Percentiles rank a stretch among this genome's conserved stretches.
Conservation (phyloP, 2,797 vertebrate species). For the Poecilia gillii region DNA sequence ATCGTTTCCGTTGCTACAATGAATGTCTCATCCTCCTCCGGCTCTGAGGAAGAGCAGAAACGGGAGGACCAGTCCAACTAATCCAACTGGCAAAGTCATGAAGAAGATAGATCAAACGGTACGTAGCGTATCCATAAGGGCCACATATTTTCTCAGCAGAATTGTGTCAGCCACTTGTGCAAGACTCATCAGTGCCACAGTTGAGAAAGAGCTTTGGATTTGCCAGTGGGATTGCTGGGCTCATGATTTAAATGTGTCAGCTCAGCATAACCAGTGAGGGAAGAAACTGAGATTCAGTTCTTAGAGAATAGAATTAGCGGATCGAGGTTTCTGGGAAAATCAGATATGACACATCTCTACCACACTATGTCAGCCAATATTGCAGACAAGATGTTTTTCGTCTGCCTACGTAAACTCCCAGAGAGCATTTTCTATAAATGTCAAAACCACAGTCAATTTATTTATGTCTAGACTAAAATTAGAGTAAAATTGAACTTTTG, state of each 20-base stretch:
- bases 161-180: slow-evolving; percentile 37
- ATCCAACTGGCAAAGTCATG: slow-evolving; percentile 64
- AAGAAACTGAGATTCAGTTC: slow-evolving; percentile 13
- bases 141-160: slow-evolving; percentile 13
- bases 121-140: neutral
- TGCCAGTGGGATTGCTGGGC: slow-evolving; percentile 35
- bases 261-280: slow-evolving; percentile 6
- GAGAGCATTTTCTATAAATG: neutral
- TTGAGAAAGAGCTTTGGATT: slow-evolving; percentile 46
- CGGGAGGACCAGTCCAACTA: slow-evolving; percentile 56
- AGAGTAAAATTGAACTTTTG: neutral
- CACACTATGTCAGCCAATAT: neutral
- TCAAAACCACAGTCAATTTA: neutral
- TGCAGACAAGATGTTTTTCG: neutral
- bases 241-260: slow-evolving; percentile 38
- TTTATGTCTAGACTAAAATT: neutral
- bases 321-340: neutral
- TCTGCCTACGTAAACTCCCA: neutral
- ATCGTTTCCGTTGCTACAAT: slow-evolving; percentile 37
- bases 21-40: slow-evolving; percentile 37
- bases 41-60: slow-evolving; percentile 59
- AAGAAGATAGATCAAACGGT: neutral
- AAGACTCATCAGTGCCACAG: neutral
- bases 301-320: slow-evolving; percentile 5
- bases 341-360: slow-evolving; percentile 2